Base-by-base conservation (phyloP, 2,888 invertebrate genomes). In the Heteropelma amictum region DNA sequence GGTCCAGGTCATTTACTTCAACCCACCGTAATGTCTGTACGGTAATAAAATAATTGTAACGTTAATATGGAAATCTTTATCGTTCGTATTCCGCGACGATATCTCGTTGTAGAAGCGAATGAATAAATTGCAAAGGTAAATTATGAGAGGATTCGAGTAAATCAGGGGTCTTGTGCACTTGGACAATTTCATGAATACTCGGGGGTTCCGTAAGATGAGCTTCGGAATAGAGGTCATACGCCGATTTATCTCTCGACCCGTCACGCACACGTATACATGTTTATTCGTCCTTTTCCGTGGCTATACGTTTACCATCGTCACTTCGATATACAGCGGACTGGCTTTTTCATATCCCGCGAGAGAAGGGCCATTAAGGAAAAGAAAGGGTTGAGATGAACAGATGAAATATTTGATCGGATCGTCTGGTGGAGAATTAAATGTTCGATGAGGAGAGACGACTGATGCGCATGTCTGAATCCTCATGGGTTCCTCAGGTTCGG, bases 381-480 rank as follows among this genome's bases (percentile, higher is more conserved):
- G 35, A 58, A 53, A 64, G 49, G 54, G 49, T 40, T 51, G 40
- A n/a, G 19, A 17, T 33, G 38, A 23, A 67, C 30, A 68, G 47
- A 58, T 47, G 42, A 65, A 77, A 78, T 75, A 71, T 83, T 82
- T 79, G 82, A 83, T 83, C 81, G 82, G 83, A 81, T 82, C 80
- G 77, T 80, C 80, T 67, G 72, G 49, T 63, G 68, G 54, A 33
- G n/a, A n/a, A n/a, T n/a, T n/a, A 60, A 72, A 47, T 60, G 60
- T 38, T 38, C 61, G 47, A 64, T 69, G 75, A 68, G 54, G 67
- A 61, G 64, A 60, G 67, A 56, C 49, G 61, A 40, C 12, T 74
- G 47, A 69, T 45, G 45, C 53, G 67, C 68, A n/a, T n/a, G n/a
- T n/a, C n/a, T n/a, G n/a, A n/a, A n/a, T n/a, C 74, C 77, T 64